Evolutionary conservation across 1,140 invertebrate genomes (phyloP).

Genomic region (Penaeus vannamei): DNA sequence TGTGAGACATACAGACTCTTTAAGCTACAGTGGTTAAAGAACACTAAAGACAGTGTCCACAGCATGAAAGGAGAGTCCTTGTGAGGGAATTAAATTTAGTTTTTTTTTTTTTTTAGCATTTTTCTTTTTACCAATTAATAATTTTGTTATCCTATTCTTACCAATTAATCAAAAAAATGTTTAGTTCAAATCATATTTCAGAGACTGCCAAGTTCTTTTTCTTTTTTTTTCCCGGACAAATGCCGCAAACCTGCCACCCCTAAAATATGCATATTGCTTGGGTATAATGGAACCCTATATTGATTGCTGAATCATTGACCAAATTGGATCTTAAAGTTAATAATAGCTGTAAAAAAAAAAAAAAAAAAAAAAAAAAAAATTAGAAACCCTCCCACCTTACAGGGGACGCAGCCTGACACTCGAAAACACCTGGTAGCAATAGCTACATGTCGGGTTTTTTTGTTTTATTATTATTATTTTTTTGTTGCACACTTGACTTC

Average conservation of each 20-base stretch:
- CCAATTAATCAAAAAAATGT: too few species aligned
- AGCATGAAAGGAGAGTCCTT: conserved; percentile 17
- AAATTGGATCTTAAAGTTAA: conserved; percentile 19
- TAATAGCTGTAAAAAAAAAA: not conserved
- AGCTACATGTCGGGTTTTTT: not conserved
- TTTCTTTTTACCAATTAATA: conserved; percentile 7
- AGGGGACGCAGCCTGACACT: conserved; percentile 48
- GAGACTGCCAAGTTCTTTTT: too few species aligned
- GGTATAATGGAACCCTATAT: too few species aligned
- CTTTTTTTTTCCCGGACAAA: too few species aligned
- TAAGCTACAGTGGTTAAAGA: conserved; percentile 63
- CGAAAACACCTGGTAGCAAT: conserved; percentile 47
- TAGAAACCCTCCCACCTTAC: conserved; percentile 20
- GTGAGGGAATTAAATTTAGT: not conserved
- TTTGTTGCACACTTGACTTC: conserved; percentile 57
- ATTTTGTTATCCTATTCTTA: not conserved
- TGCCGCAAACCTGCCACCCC: too few species aligned
- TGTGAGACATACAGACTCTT: conserved; percentile 59
- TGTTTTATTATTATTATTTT: conserved; percentile 6
- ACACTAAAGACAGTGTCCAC: conserved; percentile 55
- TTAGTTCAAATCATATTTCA: too few species aligned
- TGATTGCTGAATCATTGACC: not conserved
- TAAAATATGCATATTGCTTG: too few species aligned
- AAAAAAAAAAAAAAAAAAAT: conserved; percentile 24
- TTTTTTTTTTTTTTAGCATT: conserved; percentile 14